Percentiles rank a stretch among this genome's conserved stretches.
These are phyloP conservation scores for Eristalinus sepulchralis DNA, from an alignment of 2,888 invertebrate genomes.

Conservation along the genomic window DNA sequence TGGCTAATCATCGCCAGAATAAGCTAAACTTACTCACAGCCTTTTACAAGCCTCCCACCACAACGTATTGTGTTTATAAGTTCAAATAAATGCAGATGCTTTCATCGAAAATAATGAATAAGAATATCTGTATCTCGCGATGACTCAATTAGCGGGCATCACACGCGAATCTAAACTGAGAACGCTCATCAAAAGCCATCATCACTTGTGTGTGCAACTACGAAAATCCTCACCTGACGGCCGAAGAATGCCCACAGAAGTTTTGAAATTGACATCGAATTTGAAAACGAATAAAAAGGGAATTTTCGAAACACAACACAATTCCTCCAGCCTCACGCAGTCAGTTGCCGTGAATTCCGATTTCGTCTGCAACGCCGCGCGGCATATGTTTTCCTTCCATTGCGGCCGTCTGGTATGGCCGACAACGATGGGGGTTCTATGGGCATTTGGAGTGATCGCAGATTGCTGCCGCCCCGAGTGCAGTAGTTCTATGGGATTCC, in stretches of 20 bases:
- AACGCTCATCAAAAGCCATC: slow-evolving; percentile 32
- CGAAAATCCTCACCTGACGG: slow-evolving; percentile 53
- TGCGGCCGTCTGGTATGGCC: neutral
- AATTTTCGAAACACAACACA: slow-evolving; percentile 30
- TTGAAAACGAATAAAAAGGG: slow-evolving; percentile 10
- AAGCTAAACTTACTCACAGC: slow-evolving; percentile 18
- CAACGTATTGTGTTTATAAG: neutral
- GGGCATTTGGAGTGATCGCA: slow-evolving; percentile 29
- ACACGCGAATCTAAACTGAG: slow-evolving; percentile 1
- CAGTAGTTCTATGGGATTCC: slow-evolving; percentile 24
- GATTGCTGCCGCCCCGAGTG: slow-evolving; percentile 14
- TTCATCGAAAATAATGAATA: slow-evolving; percentile 35
- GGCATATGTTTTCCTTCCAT: slow-evolving; percentile 6
- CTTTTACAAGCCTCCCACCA: neutral
- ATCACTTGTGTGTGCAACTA: neutral
- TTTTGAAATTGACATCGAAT: slow-evolving; percentile 62
- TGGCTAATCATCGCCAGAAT: neutral
- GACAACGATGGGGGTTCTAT: neutral
- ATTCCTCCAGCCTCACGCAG: neutral
- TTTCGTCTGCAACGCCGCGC: neutral
- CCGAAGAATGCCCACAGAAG: neutral
- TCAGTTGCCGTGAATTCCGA: slow-evolving; percentile 9
- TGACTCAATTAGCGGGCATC: slow-evolving; percentile 45
- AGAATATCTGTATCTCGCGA: neutral
- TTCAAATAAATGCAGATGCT: neutral